Evolutionary conservation across 2,797 vertebrate species (phyloP).

Genomic region (Sebastiscus albofasciatus): DNA sequence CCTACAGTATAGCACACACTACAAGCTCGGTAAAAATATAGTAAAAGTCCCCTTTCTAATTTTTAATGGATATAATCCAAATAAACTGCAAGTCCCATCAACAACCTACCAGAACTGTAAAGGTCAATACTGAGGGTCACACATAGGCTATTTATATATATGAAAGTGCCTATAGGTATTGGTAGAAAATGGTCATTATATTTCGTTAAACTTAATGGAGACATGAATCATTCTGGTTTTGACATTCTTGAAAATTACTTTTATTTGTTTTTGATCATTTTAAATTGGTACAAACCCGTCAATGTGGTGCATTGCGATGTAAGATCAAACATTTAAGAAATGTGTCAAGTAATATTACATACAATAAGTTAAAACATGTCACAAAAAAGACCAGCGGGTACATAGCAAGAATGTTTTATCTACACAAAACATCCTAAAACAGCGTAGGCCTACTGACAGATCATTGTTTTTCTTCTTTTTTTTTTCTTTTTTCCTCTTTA

Average conservation of each 20-base stretch:
- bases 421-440: conserved; percentile 95
- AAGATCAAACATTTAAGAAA: conserved; percentile 98
- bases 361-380: conserved; percentile 98
- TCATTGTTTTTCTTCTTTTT: conserved; percentile 73
- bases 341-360: conserved; percentile 97
- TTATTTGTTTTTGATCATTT: conserved; percentile 94
- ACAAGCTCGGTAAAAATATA: background rate
- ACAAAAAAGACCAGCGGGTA: conserved; percentile 95
- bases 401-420: conserved; percentile 96
- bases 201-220: conserved; percentile 45
- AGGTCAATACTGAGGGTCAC: background rate
- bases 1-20: background rate
- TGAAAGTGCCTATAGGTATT: background rate
- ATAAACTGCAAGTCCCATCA: background rate
- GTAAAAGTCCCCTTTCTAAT: no score
- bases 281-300: conserved; percentile 94
- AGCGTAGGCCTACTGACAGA: conserved; percentile 73
- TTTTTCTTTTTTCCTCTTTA: conserved; percentile 70
- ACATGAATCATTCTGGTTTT: conserved; percentile 79
- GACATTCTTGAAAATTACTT: conserved; percentile 94
- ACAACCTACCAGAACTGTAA: background rate
- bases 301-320: conserved; percentile 90
- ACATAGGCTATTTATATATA: background rate
- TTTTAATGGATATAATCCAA: background rate
- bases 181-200: background rate